Base-by-base conservation (phyloP, 2,113 vertebrate species). In the Podiceps cristatus region DNA sequence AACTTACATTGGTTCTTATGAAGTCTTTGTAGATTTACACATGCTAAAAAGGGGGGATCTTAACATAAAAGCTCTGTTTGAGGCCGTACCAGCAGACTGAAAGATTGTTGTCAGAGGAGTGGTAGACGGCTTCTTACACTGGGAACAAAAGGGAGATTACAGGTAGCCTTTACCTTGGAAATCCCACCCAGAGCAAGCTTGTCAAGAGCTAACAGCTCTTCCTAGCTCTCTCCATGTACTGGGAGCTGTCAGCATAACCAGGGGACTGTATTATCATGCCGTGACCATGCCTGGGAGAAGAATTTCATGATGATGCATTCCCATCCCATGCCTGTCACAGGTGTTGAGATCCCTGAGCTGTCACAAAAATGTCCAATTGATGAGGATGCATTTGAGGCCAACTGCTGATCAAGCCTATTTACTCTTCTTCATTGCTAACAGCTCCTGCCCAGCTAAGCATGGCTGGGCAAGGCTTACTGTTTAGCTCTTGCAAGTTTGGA, bases 11-110 rank as follows among this genome's bases (percentile, higher is more conserved):
- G 2, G 3, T 50, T 81, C 17, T 64, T 42, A 42, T 42, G 42
- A 11, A 42, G 42, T 44, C 63, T 49, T 85, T 77, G 69, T 40
- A 81, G n/a, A 69, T 47, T 60, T 45, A 74, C 18, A n/a, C 9
- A 31, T 1, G 0, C 50, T 78, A 77, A 64, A 25, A 50, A 82
- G 63, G 45, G 6, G 2, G 4, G 9, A 3, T 8, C 28, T 47
- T 75, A 71, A 79, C 42, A 53, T 44, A 63, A 81, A 94, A 93
- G 44, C n/a, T 76, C 17, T 73, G 10, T 76, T 75, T 68, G 44
- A 68, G 49, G 33, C 50, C 74, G 24, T 35, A 56, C 15, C 5
- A 1, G n/a, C 24, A 90, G 68, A 49, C 6, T 62, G 42, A 84
- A 84, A 76, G 23, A 58, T 8, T 85, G 23, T 23, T 44, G 23